Evolutionary conservation across 1,140 invertebrate species (phyloP).

Genomic region (Myzus persicae): DNA sequence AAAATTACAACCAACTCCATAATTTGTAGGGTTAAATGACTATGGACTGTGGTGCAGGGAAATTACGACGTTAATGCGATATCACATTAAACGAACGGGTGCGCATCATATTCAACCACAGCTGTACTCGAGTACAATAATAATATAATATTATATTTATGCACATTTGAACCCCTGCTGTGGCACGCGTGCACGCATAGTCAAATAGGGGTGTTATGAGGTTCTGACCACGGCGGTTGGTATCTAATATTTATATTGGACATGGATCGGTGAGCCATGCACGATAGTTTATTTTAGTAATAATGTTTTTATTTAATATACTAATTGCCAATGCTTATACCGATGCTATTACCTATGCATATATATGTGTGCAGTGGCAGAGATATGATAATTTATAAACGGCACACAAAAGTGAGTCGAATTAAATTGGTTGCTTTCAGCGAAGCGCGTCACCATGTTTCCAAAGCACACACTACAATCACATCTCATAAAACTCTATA

Average conservation of each 20-base stretch:
- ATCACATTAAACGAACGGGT: background rate
- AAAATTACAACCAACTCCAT: background rate
- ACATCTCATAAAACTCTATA: background rate
- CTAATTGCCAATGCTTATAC: background rate
- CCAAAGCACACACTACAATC: background rate
- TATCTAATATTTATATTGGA: constrained; percentile 10
- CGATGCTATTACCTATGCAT: background rate
- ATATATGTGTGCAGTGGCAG: background rate
- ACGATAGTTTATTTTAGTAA: background rate
- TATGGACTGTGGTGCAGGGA: too few species aligned
- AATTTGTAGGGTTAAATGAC: too few species aligned
- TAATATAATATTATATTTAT: constrained; percentile 11
- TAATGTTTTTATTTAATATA: constrained; percentile 5
- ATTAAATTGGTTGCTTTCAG: background rate
- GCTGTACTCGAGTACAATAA: background rate
- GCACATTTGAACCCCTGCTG: background rate
- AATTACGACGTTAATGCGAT: background rate
- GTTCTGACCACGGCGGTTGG: background rate
- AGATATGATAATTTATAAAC: background rate
- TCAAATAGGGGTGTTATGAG: background rate
- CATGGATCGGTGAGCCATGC: background rate
- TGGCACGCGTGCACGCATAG: background rate
- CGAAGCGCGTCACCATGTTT: background rate
- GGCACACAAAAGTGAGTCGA: background rate
- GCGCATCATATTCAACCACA: background rate